Percentiles rank a stretch among this genome's conserved stretches.
Evolutionary conservation across 1,140 invertebrate genomes (phyloP).

Genomic region (Euura lappo): DNA sequence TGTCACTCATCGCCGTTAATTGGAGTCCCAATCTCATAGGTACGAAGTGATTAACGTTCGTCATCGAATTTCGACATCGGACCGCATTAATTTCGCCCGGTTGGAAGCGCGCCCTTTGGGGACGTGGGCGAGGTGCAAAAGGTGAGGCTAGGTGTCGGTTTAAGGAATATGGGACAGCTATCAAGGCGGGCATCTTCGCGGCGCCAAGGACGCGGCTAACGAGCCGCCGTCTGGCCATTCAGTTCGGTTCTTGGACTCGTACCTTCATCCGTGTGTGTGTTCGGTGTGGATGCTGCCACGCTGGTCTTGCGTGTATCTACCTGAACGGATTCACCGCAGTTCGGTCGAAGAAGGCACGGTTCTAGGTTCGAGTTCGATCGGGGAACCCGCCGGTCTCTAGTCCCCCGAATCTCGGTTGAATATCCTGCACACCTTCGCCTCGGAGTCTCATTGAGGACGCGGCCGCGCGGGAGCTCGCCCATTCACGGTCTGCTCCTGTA

Average conservation of each 20-base stretch:
- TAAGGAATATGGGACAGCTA: slow-evolving; percentile 22
- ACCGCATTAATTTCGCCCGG: no score
- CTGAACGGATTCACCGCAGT: no score
- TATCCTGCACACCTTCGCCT: no score
- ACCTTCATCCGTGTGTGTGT: not conserved
- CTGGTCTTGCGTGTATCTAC: no score
- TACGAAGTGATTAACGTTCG: no score
- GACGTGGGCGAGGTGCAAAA: not conserved
- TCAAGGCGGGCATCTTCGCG: slow-evolving; percentile 42
- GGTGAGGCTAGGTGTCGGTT: not conserved
- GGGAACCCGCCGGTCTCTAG: no score
- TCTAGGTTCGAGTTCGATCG: no score
- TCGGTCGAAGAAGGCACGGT: no score
- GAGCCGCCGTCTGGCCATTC: slow-evolving; percentile 46
- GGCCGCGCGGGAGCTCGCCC: slow-evolving; percentile 24
- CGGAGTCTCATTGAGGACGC: not conserved
- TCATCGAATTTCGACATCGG: no score
- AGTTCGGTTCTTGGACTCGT: slow-evolving; percentile 24
- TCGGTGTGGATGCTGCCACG: no score
- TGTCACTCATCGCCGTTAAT: not conserved
- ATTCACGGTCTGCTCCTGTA: slow-evolving; percentile 50
- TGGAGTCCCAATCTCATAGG: not conserved
- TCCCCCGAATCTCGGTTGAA: no score
- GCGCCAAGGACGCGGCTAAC: slow-evolving; percentile 48
- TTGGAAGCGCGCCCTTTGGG: no score